Percentiles rank a stretch among this genome's conserved stretches.
phyloP scores from a whole-genome alignment of 2,797 vertebrate species.

The Squalus acanthias region DNA sequence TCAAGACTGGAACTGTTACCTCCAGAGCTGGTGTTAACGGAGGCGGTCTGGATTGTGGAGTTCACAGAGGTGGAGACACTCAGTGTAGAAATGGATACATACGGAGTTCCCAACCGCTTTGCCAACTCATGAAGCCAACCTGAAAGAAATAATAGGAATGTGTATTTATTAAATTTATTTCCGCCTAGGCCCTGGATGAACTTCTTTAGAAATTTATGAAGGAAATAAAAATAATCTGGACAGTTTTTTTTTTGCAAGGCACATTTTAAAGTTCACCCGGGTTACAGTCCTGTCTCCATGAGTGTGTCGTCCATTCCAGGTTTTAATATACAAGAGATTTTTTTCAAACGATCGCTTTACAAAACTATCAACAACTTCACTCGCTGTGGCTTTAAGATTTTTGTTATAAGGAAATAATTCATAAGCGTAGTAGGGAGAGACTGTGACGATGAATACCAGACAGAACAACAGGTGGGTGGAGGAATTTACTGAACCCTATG shows the following conservation, averaged over 20 bases:
- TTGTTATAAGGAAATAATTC: too few species aligned
- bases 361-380: too few species aligned
- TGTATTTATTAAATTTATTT: neutral
- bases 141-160: constrained; percentile 28
- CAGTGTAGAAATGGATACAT: constrained; percentile 6
- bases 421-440: too few species aligned
- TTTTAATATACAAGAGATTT: too few species aligned
- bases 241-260: neutral
- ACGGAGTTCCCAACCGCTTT: constrained; percentile 43
- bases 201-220: neutral
- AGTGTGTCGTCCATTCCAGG: too few species aligned
- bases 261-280: neutral
- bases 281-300: too few species aligned
- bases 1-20: constrained; percentile 27
- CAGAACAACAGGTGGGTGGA: too few species aligned
- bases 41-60: constrained; percentile 9
- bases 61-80: constrained; percentile 10
- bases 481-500: too few species aligned
- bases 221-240: neutral
- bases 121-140: constrained; percentile 45
- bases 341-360: too few species aligned
- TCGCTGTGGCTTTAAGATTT: too few species aligned
- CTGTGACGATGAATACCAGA: too few species aligned
- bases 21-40: constrained; percentile 20
- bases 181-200: neutral